A percentile compares a stretch with the other conserved stretches of the same genome.
Evolutionary conservation across 2,113 vertebrate species (phyloP).

Genomic region (Aegotheles bennettii): DNA sequence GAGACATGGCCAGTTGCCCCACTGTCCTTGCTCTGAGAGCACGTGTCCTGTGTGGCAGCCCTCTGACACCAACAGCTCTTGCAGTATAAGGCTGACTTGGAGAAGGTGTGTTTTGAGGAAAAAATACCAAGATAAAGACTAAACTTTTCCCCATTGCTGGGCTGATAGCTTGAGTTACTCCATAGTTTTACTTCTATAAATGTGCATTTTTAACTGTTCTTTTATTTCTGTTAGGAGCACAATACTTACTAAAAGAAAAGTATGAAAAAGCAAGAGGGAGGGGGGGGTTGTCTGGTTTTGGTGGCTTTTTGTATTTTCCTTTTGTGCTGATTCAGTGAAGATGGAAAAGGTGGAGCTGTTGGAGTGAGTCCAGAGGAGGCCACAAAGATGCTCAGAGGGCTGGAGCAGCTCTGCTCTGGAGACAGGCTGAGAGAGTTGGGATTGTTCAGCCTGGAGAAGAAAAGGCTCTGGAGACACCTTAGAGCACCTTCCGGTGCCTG

Average conservation of each 20-base stretch:
- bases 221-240: background rate
- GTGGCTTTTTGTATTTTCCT: background rate
- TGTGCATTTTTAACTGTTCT: background rate
- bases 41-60: fast-evolving
- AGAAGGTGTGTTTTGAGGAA: background rate
- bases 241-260: background rate
- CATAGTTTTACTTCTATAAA: background rate
- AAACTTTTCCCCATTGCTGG: background rate
- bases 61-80: background rate
- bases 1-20: background rate
- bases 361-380: no score
- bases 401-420: no score
- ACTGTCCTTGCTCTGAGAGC: background rate
- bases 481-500: no score
- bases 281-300: background rate
- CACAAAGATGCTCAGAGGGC: no score
- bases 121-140: background rate
- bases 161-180: background rate
- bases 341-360: no score
- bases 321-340: background rate
- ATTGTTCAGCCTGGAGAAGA: no score
- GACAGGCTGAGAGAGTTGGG: no score
- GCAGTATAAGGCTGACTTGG: background rate
- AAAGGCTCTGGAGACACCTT: no score
- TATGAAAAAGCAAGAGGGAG: background rate